phyloP scores from a whole-genome alignment of 2,888 invertebrate genomes.

The Oligia strigilis region DNA sequence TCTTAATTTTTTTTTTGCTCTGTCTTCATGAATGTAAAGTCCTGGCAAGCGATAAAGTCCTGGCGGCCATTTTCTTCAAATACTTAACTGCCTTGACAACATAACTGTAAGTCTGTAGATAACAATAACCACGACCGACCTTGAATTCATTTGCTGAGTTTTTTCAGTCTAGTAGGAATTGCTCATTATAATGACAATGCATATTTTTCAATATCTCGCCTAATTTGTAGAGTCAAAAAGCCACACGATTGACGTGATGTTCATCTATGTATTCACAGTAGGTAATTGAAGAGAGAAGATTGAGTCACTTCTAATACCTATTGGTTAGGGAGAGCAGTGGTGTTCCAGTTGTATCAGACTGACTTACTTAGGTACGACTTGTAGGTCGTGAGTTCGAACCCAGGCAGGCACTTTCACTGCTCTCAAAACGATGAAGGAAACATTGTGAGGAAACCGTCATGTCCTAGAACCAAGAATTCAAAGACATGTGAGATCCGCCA shows the following conservation, averaged over 20 bases:
- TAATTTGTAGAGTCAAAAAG: slow-evolving; percentile 55
- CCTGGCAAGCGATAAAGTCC: background rate
- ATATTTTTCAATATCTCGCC: slow-evolving; percentile 48
- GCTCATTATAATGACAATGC: slow-evolving; percentile 49
- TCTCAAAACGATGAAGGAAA: background rate
- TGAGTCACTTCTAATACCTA: slow-evolving; percentile 28
- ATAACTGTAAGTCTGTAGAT: background rate
- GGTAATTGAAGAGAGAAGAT: slow-evolving; percentile 14
- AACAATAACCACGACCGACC: slow-evolving; percentile 30
- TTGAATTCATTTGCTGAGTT: slow-evolving; percentile 43
- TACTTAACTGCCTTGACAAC: slow-evolving; percentile 7
- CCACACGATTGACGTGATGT: slow-evolving; percentile 22
- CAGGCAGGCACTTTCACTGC: background rate
- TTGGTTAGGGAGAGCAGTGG: background rate
- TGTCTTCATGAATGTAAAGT: background rate
- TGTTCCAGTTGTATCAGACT: background rate
- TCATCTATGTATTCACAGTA: slow-evolving; percentile 14
- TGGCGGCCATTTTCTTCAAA: background rate
- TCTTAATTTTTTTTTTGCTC: no score
- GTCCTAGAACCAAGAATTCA: background rate
- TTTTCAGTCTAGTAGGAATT: slow-evolving; percentile 42
- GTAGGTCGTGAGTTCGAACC: background rate
- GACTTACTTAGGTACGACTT: no score
- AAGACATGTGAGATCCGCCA: background rate
- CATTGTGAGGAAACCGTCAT: background rate